Conservation (phyloP, 30 jellyfish, hydroid and myxozoan species). For the Aurelia sp. region DNA sequence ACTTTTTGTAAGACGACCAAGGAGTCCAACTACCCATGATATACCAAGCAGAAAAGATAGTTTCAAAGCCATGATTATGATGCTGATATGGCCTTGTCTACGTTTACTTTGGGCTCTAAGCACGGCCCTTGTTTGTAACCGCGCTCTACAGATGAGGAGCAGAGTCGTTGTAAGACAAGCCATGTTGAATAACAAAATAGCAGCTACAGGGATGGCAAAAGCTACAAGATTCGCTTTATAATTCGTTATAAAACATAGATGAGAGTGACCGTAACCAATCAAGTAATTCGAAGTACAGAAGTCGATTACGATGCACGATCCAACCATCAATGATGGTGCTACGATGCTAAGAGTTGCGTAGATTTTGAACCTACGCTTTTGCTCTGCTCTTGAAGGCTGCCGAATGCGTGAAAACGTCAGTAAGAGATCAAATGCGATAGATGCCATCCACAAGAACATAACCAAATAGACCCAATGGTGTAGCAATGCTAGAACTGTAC, state of each 20-base stretch:
- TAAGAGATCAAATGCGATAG: constrained; percentile 51
- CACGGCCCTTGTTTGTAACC: constrained; percentile 2
- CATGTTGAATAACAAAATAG: constrained; percentile 33
- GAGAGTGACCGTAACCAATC: constrained; percentile 54
- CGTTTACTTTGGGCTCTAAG: constrained; percentile 7
- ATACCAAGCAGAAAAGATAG: constrained; percentile 50
- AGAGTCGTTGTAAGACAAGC: constrained; percentile 38
- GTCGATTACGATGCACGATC: constrained; percentile 34
- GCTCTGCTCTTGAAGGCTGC: constrained; percentile 18
- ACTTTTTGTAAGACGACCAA: constrained; percentile 35
- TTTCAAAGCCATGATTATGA: constrained; percentile 45
- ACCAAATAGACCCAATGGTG: constrained; percentile 65
- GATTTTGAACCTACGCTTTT: constrained; percentile 43
- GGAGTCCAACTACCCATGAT: constrained; percentile 61
- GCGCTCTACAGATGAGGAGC: constrained; percentile 20
- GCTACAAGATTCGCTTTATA: constrained; percentile 36
- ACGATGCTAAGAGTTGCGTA: constrained; percentile 11
- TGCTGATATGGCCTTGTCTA: constrained; percentile 8
- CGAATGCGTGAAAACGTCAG: constrained; percentile 37
- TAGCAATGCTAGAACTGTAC: constrained; percentile 30
- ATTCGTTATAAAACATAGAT: constrained; percentile 46
- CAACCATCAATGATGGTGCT: constrained; percentile 30
- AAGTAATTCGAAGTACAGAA: background rate
- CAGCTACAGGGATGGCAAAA: constrained; percentile 37
- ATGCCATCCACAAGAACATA: constrained; percentile 66